Conservation (phyloP, 2,797 vertebrate genomes). For the Nothura maculosa region DNA sequence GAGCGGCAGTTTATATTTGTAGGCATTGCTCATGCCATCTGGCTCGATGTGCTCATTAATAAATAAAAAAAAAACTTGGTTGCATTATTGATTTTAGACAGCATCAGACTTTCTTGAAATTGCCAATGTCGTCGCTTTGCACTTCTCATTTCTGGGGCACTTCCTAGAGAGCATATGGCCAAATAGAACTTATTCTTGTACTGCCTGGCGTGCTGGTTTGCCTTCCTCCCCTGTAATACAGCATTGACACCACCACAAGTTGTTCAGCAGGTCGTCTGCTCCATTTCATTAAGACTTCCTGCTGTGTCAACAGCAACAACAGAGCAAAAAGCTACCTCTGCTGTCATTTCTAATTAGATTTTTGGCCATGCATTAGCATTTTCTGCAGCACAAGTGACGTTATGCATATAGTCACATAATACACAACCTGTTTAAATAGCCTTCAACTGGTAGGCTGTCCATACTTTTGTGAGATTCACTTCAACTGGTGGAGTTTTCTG, state of each 20-base stretch:
- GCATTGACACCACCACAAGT: neutral
- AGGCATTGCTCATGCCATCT: neutral
- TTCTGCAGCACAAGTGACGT: neutral
- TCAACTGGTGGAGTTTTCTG: neutral
- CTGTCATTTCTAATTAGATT: neutral
- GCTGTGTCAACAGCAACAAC: neutral
- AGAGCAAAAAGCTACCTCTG: neutral
- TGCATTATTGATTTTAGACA: neutral
- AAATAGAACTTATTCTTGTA: neutral
- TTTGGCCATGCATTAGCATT: neutral
- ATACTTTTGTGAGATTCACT: neutral
- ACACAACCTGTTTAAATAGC: neutral
- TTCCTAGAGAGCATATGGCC: neutral
- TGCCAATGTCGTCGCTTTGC: neutral
- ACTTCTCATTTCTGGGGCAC: neutral
- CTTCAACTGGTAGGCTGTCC: neutral
- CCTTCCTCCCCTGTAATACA: neutral
- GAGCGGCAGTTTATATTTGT: neutral
- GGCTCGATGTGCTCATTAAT: conserved; percentile 27
- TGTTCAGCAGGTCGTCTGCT: neutral
- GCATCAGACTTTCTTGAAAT: neutral
- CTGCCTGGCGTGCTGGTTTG: neutral
- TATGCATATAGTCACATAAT: neutral
- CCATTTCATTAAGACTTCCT: neutral
- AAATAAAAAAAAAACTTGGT: neutral